Conservation (phyloP, 2,888 invertebrate genomes). For the Sylvicola fuscatus region DNA sequence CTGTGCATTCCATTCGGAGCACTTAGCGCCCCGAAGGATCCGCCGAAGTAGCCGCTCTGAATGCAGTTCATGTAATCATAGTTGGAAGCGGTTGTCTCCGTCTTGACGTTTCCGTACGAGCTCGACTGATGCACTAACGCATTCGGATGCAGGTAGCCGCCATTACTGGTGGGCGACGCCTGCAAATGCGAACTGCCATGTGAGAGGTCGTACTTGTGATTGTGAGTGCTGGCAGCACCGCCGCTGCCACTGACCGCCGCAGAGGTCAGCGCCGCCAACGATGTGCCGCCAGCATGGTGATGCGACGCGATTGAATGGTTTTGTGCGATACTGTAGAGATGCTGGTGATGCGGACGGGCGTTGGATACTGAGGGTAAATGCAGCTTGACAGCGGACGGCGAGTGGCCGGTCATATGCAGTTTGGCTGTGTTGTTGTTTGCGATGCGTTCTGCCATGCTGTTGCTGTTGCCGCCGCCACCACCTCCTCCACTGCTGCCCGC, state of each 20-base stretch:
- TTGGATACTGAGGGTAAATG: no score
- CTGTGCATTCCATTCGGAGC: slow-evolving; percentile 15
- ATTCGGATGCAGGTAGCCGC: slow-evolving; percentile 8
- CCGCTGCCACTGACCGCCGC: slow-evolving; percentile 3
- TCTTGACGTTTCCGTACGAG: slow-evolving; percentile 18
- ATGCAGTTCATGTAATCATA: slow-evolving; percentile 25
- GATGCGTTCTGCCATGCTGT: no score
- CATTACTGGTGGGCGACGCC: background rate
- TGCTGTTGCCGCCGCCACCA: no score
- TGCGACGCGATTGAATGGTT: no score
- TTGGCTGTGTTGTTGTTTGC: no score
- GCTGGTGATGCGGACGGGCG: no score
- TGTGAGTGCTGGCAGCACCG: slow-evolving; percentile 9
- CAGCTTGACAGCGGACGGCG: no score
- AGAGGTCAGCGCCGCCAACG: slow-evolving; percentile 3
- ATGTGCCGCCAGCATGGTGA: background rate
- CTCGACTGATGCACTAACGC: slow-evolving; percentile 7
- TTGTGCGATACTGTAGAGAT: no score
- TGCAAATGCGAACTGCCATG: slow-evolving; percentile 9
- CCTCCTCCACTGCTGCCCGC: no score
- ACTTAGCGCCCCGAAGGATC: slow-evolving; percentile 20
- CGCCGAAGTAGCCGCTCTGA: slow-evolving; percentile 17
- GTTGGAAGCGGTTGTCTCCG: slow-evolving; percentile 21
- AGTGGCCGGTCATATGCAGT: no score
- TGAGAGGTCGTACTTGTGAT: background rate